Percentiles rank a stretch among this genome's conserved stretches.
phyloP scores from a whole-genome alignment of 1,140 invertebrate genomes.

The Streblospio benedicti region DNA sequence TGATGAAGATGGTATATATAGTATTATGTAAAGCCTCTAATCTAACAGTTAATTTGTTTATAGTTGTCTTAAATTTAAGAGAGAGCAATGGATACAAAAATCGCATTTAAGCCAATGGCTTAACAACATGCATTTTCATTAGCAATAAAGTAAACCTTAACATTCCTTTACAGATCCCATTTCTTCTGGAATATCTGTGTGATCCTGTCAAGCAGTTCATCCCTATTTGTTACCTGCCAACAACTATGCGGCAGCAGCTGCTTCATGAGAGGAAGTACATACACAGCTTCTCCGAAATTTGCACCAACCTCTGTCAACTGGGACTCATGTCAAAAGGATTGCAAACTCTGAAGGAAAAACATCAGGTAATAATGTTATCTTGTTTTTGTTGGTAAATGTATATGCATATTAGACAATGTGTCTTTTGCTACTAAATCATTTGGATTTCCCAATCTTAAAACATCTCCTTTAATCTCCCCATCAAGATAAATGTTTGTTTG shows the following conservation, averaged over 20 bases:
- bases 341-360: slow-evolving; percentile 59
- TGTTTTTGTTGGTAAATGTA: not conserved
- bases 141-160: too few relatives aligned
- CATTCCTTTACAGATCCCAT: slow-evolving; percentile 39
- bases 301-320: slow-evolving; percentile 55
- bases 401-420: not conserved
- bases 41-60: too few relatives aligned
- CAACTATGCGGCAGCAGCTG: slow-evolving; percentile 49
- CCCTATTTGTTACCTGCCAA: slow-evolving; percentile 51
- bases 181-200: slow-evolving; percentile 55
- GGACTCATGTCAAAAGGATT: slow-evolving; percentile 65
- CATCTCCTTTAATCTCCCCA: too few relatives aligned
- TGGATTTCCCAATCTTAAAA: too few relatives aligned
- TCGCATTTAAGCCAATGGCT: too few relatives aligned
- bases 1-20: too few relatives aligned
- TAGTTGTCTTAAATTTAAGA: too few relatives aligned
- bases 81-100: too few relatives aligned
- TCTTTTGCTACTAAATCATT: too few relatives aligned
- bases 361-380: slow-evolving; percentile 51
- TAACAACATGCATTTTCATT: too few relatives aligned
- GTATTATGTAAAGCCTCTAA: too few relatives aligned
- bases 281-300: slow-evolving; percentile 53
- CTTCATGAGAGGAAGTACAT: slow-evolving; percentile 58
- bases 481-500: too few relatives aligned
- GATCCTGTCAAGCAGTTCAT: slow-evolving; percentile 63